These are phyloP conservation scores for Halocaridina rubra DNA, from an alignment of 2,888 invertebrate genomes.

Conservation along the genomic window DNA sequence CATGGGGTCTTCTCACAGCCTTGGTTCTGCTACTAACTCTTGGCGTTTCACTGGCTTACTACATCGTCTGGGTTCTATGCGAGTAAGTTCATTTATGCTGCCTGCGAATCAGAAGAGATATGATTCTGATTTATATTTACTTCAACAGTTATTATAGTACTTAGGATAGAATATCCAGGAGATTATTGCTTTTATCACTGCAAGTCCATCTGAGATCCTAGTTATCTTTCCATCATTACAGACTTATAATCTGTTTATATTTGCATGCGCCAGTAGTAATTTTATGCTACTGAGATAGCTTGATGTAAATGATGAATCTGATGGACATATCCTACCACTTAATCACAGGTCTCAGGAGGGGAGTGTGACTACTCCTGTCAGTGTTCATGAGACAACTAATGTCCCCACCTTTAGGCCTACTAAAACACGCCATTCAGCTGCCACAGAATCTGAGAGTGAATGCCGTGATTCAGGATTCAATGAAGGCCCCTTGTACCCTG, in stretches of 20 bases:
- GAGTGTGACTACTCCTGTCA: constrained; percentile 20
- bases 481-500: constrained; percentile 58
- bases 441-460: constrained; percentile 62
- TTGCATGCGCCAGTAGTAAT: too few relatives aligned
- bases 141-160: too few relatives aligned
- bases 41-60: constrained; percentile 61
- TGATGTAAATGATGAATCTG: too few relatives aligned
- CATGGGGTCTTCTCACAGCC: constrained; percentile 56
- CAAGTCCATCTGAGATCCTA: too few relatives aligned
- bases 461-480: constrained; percentile 63
- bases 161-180: too few relatives aligned
- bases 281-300: too few relatives aligned
- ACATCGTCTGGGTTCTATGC: constrained; percentile 63
- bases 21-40: constrained; percentile 61
- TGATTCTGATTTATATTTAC: too few relatives aligned
- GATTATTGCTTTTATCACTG: too few relatives aligned
- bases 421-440: constrained; percentile 37
- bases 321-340: too few relatives aligned
- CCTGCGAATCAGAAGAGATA: too few relatives aligned
- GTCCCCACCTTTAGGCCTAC: constrained; percentile 21
- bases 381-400: constrained; percentile 17
- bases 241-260: not conserved
- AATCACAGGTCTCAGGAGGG: constrained; percentile 48
- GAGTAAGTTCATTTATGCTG: constrained; percentile 62
- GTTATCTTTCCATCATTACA: not conserved